A percentile compares a stretch with the other conserved stretches of the same genome.
These are phyloP conservation scores for Zaprionus ornatus DNA, from an alignment of 1,140 invertebrate species.

Conservation along the genomic window DNA sequence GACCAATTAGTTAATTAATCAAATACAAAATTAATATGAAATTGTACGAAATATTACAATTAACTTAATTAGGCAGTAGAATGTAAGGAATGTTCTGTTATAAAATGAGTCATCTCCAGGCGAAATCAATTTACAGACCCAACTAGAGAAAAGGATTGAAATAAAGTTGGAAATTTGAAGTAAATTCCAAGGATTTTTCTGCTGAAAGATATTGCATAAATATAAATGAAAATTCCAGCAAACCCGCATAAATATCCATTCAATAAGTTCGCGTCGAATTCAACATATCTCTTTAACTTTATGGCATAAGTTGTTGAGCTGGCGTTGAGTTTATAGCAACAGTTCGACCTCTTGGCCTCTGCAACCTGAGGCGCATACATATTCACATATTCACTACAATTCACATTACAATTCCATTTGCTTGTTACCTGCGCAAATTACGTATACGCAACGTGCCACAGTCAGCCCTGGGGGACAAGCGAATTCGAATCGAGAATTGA, in stretches of 20 bases:
- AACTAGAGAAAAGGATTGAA: background rate
- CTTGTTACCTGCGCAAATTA: conserved; percentile 37
- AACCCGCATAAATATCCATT: background rate
- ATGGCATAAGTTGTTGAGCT: conserved; percentile 17
- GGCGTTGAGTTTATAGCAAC: conserved; percentile 3
- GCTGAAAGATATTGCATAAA: background rate
- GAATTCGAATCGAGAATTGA: conserved; percentile 37
- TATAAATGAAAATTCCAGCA: background rate
- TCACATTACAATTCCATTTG: conserved; percentile 34
- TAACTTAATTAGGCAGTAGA: background rate
- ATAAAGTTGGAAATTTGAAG: background rate
- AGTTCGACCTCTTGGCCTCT: background rate
- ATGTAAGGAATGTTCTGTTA: background rate
- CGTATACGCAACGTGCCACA: conserved; percentile 40
- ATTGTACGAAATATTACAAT: background rate
- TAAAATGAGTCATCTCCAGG: background rate
- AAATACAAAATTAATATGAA: conserved; percentile 1
- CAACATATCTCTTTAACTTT: background rate
- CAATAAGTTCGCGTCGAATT: background rate
- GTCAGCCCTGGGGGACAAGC: conserved; percentile 13
- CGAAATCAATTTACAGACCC: background rate
- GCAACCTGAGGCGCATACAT: background rate
- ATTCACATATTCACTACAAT: conserved; percentile 4
- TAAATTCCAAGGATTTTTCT: too few relatives aligned
- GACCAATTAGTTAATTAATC: conserved; percentile 27